Base-by-base conservation (phyloP, 2,888 invertebrate species). In the Nebria brevicollis region DNA sequence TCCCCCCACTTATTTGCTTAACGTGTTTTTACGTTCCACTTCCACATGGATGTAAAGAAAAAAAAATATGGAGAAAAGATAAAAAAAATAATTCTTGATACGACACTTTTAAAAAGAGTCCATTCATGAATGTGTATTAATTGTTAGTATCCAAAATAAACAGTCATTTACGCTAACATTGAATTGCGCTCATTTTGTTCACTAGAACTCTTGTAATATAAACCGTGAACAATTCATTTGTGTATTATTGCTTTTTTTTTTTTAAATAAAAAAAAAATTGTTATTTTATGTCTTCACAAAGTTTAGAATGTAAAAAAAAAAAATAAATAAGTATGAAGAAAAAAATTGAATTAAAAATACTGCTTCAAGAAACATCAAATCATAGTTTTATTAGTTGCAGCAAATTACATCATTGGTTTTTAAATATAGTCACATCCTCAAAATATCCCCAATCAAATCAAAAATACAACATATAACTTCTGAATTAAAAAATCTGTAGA, bases 151-250 rank as follows among this genome's bases (percentile, higher is more conserved):
- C 81, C 81, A 81, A 76, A 81, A 77, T 73, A 73, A 73, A 73
- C n/a, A 79, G 70, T 81, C 75, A 76, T 77, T 77, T 77, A 81
- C 81, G 73, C 81, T 77, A 77, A 77, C 70, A 75, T 70, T 77
- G 73, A 66, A 81, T 81, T 81, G 72, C 76, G 81, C 72, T 81
- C 81, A 76, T 81, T 80, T 77, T 77, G 81, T 81, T 81, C 81
- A 72, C 72, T 77, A 77, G 73, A 81, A 81, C 76, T 76, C 81
- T 81, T 81, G 81, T 81, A 81, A 81, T 66, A 81, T 81, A 81
- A 81, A 81, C 81, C 81, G 81, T 81, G 81, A 81, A 77, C 76
- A 81, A 77, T 81, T 81, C 72, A 81, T 76, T 81, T 81, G 81
- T 81, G 81, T 81, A 77, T 81, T 54, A 54, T 70, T 81, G 72